Evolutionary conservation across 2,888 invertebrate species (phyloP).

Genomic region (Leptinotarsa haldemani): DNA sequence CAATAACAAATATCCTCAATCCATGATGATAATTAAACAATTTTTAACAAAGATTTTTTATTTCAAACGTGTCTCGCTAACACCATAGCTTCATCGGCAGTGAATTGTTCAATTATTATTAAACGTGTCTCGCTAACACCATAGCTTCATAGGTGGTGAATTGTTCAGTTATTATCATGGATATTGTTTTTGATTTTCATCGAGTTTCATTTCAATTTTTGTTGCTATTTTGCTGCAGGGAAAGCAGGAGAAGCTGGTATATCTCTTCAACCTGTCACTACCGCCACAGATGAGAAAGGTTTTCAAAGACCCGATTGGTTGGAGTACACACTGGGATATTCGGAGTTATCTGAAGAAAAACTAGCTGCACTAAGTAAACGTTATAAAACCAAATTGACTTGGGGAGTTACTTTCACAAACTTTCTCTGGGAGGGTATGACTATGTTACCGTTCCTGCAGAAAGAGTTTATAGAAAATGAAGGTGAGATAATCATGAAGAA

Average conservation of each 20-base stretch:
- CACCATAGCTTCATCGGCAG: too few species aligned
- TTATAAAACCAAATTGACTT: constrained; percentile 64
- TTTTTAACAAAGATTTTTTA: too few species aligned
- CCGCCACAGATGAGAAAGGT: constrained; percentile 56
- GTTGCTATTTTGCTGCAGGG: constrained; percentile 35
- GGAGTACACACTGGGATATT: constrained; percentile 65
- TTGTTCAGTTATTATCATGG: too few species aligned
- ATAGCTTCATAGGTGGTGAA: too few species aligned
- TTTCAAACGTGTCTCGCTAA: too few species aligned
- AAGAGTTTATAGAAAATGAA: constrained; percentile 71
- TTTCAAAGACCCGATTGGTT: constrained; percentile 63
- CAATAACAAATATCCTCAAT: too few species aligned
- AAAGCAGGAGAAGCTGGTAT: constrained; percentile 53
- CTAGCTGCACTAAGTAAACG: constrained; percentile 61
- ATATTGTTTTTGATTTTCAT: too few species aligned
- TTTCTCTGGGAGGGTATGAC: constrained; percentile 75
- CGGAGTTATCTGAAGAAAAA: constrained; percentile 56
- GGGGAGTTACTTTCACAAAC: constrained; percentile 74
- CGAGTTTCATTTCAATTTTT: background rate
- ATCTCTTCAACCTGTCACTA: constrained; percentile 47
- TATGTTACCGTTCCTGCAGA: constrained; percentile 76
- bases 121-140: too few species aligned
- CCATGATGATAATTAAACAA: too few species aligned
- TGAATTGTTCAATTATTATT: too few species aligned
- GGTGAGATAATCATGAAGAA: constrained; percentile 69